Percentiles rank a stretch among this genome's conserved stretches.
Conservation (phyloP, 2,113 vertebrate genomes). For the Aepyceros melampus region DNA sequence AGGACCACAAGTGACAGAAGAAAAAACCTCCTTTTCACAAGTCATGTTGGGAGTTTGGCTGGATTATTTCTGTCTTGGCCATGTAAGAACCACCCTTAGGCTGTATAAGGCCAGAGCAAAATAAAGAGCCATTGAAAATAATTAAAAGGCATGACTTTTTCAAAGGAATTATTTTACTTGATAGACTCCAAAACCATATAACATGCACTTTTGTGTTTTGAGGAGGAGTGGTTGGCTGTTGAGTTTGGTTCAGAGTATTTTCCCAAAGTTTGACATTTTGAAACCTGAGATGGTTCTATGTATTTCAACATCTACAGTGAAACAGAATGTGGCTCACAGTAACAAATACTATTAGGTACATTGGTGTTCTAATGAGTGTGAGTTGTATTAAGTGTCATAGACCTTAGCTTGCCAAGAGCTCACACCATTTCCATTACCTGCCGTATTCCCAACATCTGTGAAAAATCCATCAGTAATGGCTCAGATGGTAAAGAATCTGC, state of each 20-base stretch:
- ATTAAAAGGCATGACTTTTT: background rate
- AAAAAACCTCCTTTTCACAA: fast-evolving
- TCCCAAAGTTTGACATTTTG: background rate
- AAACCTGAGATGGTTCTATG: background rate
- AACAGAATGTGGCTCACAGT: background rate
- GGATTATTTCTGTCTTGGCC: background rate
- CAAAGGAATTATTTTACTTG: background rate
- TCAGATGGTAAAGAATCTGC: background rate
- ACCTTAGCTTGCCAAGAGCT: background rate
- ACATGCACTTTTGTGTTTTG: background rate
- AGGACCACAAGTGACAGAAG: background rate
- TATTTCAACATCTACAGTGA: background rate
- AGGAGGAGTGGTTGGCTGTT: background rate
- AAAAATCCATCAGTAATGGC: background rate
- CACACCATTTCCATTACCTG: too few species aligned
- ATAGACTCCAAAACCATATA: background rate
- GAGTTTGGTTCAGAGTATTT: background rate
- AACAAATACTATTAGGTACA: background rate
- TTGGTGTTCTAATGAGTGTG: background rate
- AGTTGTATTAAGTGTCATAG: background rate
- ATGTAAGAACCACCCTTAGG: background rate
- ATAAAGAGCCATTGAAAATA: background rate
- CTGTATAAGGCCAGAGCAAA: background rate
- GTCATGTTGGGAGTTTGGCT: background rate
- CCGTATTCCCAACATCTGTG: background rate